These are phyloP conservation scores for Charaxes varanes DNA, from an alignment of 1,140 invertebrate genomes.

Conservation along the genomic window DNA sequence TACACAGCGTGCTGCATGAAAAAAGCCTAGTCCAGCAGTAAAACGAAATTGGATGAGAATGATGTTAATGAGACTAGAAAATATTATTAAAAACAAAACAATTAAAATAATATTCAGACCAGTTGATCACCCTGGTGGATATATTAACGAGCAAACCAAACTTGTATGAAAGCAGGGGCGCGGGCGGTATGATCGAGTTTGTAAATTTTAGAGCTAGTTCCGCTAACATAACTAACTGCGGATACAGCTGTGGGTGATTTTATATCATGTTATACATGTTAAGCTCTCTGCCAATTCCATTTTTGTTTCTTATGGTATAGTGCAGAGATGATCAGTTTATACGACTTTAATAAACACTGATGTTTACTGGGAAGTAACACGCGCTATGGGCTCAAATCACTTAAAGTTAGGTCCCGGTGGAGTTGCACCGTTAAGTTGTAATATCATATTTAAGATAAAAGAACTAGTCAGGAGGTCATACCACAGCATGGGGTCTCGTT, in stretches of 20 bases:
- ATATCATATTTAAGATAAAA: neutral
- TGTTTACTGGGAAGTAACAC: too few relatives aligned
- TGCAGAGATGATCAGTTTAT: neutral
- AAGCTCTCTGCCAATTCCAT: neutral
- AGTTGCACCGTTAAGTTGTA: too few relatives aligned
- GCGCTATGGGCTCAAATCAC: too few relatives aligned
- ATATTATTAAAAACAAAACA: too few relatives aligned
- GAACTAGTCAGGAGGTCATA: conserved; percentile 55
- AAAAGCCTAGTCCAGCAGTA: too few relatives aligned
- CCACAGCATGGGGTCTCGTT: conserved; percentile 91
- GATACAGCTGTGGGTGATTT: conserved; percentile 2
- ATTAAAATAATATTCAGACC: too few relatives aligned
- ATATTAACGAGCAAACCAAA: conserved; percentile 50
- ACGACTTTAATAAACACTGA: too few relatives aligned
- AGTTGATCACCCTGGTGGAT: conserved; percentile 31
- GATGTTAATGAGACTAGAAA: too few relatives aligned
- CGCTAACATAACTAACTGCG: conserved; percentile 15
- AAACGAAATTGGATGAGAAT: too few relatives aligned
- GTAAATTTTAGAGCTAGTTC: conserved; percentile 20
- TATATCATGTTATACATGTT: conserved; percentile 4
- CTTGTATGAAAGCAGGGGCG: conserved; percentile 21
- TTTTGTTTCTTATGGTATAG: neutral
- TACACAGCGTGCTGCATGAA: too few relatives aligned
- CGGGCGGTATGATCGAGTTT: conserved; percentile 30
- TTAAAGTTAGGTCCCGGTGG: too few relatives aligned